phyloP scores from a whole-genome alignment of 2,797 vertebrate species.

The Syngnathus acus region DNA sequence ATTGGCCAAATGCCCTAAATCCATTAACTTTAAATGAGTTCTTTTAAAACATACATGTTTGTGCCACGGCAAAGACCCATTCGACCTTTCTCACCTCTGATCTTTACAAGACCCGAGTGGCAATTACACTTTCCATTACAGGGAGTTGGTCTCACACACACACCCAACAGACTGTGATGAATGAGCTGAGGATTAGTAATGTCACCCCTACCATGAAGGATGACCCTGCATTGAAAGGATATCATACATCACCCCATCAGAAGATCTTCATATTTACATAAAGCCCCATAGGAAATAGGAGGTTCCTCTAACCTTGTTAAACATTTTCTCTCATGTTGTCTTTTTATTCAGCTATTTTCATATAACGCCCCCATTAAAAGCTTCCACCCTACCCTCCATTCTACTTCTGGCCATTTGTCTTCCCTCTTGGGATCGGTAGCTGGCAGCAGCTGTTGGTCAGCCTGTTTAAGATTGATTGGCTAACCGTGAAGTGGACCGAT shows the following conservation, averaged over 20 bases:
- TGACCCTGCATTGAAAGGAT: conserved; percentile 34
- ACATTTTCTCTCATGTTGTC: background rate
- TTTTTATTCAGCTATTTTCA: background rate
- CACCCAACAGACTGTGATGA: conserved; percentile 35
- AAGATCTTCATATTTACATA: conserved; percentile 22
- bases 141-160: conserved; percentile 19
- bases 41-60: background rate
- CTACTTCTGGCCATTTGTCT: background rate
- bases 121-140: conserved; percentile 28
- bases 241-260: conserved; percentile 48
- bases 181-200: conserved; percentile 33
- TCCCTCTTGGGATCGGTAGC: conserved; percentile 23
- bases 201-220: conserved; percentile 31
- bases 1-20: background rate
- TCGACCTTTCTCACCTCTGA: conserved; percentile 16
- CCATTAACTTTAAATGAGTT: background rate
- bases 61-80: conserved; percentile 6
- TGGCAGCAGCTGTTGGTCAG: conserved; percentile 22
- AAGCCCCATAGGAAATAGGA: background rate
- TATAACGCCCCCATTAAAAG: background rate
- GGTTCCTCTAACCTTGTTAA: background rate
- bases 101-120: conserved; percentile 22
- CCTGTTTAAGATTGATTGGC: conserved; percentile 32
- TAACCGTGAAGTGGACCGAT: conserved; percentile 28
- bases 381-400: background rate